Base-by-base conservation (phyloP, 2,888 invertebrate species). In the Prostheceraeus crozeri region DNA sequence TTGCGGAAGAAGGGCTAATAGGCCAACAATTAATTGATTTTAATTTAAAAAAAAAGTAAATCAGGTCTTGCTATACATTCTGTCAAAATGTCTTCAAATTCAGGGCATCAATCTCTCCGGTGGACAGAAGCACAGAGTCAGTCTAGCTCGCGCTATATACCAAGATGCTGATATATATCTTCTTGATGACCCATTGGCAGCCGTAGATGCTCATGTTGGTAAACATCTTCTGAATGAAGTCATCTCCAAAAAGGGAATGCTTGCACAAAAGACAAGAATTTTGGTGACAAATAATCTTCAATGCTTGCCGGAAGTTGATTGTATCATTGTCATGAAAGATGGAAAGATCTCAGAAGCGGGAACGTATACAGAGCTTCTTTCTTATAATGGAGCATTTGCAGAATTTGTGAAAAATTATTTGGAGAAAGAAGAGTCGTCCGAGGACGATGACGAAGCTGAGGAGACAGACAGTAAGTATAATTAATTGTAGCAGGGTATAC, bases 161-260 rank as follows among this genome's bases (percentile, higher is more conserved):
- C 67, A 70, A 46, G 69, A 77, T 57, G 65, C 72, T 3, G 77
- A 77, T 61, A 64, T 76, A 35, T 78, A 76, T 63, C 66, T 77
- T 11, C 62, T 78, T 16, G 78, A 78, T 55, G 78, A 78, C 63
- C 78, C 78, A 2, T 68, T 78, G 10, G 74, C 75, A 60, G 77
- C 78, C 16, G 77, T 78, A 2, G 77, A 77, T 63, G 69, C 76
- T 1, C 76, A 77, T 65, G 77, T 77, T 10, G 76, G 75, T n/a
- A 71, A 72, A 63, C 75, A 77, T 63, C 73, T 78, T 56, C 77
- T 77, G 66, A 71, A 73, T 19, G 25, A 59, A 27, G 35, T 59
- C 10, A 23, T 59, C n/a, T 35, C 36, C 10, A 25, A 14, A 14
- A 60, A 23, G n/a, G 55, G 55, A 11, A 8, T 55, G 19, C 23